Percentiles rank a stretch among this genome's conserved stretches.
Evolutionary conservation across 2,113 vertebrate genomes (phyloP).

Genomic region (Microtus pennsylvanicus): DNA sequence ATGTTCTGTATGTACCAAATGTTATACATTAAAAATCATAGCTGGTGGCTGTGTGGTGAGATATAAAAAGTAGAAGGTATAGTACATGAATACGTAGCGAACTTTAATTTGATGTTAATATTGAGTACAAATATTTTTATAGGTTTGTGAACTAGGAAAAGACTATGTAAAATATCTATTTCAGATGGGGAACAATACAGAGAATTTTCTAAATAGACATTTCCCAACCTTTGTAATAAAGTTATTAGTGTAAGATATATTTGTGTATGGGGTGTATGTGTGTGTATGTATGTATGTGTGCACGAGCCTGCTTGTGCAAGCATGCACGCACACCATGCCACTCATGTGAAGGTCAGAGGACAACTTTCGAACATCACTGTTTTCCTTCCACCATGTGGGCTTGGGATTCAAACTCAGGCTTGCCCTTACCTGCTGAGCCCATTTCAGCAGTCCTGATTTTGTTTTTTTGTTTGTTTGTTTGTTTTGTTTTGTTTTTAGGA

Average conservation of each 20-base stretch:
- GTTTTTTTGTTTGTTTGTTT: neutral
- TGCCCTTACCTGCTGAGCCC: too few species aligned
- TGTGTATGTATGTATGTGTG: neutral
- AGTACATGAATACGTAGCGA: neutral
- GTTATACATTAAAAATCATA: neutral
- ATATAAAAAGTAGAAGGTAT: neutral
- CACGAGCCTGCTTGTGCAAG: fast-evolving
- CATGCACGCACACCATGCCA: neutral
- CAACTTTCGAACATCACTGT: neutral
- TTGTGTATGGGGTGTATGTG: neutral
- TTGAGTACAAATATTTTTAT: slow-evolving; percentile 20
- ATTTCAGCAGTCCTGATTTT: neutral
- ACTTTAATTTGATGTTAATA: slow-evolving; percentile 26
- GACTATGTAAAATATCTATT: neutral
- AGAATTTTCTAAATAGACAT: neutral
- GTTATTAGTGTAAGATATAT: neutral
- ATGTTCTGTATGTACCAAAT: neutral
- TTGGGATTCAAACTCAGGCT: neutral
- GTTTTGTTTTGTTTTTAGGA: neutral
- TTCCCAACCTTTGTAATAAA: neutral
- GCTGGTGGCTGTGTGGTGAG: neutral
- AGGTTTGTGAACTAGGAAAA: neutral
- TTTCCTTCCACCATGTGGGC: neutral
- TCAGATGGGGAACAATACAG: neutral
- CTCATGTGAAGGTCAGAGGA: neutral